Percentiles rank a stretch among this genome's conserved stretches.
Evolutionary conservation across 2,888 invertebrate species (phyloP).

Genomic region (Cabera pusaria): DNA sequence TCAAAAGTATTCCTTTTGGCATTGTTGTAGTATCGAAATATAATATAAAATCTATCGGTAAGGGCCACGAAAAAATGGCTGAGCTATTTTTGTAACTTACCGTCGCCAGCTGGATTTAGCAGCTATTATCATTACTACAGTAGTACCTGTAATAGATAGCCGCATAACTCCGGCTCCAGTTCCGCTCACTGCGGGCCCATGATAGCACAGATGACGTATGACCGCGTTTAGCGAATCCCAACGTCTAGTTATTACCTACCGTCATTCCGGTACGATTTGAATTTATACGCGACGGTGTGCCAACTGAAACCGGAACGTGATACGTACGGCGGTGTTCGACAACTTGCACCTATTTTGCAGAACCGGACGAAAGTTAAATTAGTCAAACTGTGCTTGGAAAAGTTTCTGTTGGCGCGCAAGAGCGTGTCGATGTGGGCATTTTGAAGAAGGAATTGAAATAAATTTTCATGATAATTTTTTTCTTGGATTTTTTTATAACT

Average conservation of each 20-base stretch:
- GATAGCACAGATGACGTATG: constrained; percentile 51
- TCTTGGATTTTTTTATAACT: too few relatives aligned
- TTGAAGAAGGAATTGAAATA: too few relatives aligned
- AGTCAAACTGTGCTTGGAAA: too few relatives aligned
- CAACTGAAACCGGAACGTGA: constrained; percentile 24
- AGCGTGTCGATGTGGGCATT: too few relatives aligned
- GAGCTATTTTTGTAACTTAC: neutral
- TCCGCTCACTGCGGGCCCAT: constrained; percentile 41
- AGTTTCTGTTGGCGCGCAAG: too few relatives aligned
- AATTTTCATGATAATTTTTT: too few relatives aligned
- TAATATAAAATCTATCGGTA: too few relatives aligned
- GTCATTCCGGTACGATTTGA: constrained; percentile 41
- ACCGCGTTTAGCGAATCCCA: constrained; percentile 38
- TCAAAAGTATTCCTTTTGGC: too few relatives aligned
- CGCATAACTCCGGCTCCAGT: constrained; percentile 27
- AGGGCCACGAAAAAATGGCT: too few relatives aligned
- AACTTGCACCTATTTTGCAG: constrained; percentile 7
- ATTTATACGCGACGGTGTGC: constrained; percentile 39
- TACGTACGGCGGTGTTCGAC: constrained; percentile 20
- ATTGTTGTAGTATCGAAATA: too few relatives aligned
- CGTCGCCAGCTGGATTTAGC: neutral
- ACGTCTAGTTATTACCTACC: constrained; percentile 44
- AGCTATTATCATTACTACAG: constrained; percentile 8
- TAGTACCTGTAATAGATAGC: constrained; percentile 24
- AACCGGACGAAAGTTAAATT: too few relatives aligned